Conservation (phyloP, 2,113 vertebrate genomes). For the Herpailurus yagouaroundi region DNA sequence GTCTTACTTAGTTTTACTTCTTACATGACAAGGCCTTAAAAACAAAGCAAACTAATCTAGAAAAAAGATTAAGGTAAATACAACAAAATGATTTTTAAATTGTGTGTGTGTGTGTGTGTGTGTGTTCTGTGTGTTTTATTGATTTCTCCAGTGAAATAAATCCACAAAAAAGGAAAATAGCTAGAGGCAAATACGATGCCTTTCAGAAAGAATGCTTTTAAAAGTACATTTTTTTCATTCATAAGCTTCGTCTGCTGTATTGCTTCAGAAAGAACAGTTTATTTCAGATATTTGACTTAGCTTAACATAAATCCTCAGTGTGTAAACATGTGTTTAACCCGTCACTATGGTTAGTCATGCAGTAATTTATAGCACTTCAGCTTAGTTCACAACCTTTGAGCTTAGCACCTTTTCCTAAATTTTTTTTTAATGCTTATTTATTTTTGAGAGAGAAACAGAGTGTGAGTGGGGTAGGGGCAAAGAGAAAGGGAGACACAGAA, state of each 20-base stretch:
- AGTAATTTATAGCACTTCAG: neutral
- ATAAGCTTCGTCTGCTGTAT: neutral
- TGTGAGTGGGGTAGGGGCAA: no score
- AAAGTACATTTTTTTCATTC: neutral
- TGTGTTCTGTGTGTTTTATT: neutral
- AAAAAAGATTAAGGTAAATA: constrained; percentile 21
- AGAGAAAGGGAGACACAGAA: no score
- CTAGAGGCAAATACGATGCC: neutral
- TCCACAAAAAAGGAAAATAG: neutral
- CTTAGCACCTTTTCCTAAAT: neutral
- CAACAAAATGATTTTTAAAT: neutral
- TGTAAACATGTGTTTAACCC: neutral
- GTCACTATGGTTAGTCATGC: neutral
- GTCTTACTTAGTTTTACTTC: neutral
- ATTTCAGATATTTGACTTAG: neutral
- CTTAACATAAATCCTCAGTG: neutral
- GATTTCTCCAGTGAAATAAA: constrained; percentile 18
- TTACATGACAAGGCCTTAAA: constrained; percentile 13
- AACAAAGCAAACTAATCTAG: constrained; percentile 18
- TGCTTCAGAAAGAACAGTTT: neutral
- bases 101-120: neutral
- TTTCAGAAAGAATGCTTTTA: constrained; percentile 43
- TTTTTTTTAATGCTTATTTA: no score
- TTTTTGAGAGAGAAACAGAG: no score
- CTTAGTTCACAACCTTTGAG: neutral